These are phyloP conservation scores for Clarias platycephalus DNA, from an alignment of 2,797 vertebrate species.

Conservation along the genomic window DNA sequence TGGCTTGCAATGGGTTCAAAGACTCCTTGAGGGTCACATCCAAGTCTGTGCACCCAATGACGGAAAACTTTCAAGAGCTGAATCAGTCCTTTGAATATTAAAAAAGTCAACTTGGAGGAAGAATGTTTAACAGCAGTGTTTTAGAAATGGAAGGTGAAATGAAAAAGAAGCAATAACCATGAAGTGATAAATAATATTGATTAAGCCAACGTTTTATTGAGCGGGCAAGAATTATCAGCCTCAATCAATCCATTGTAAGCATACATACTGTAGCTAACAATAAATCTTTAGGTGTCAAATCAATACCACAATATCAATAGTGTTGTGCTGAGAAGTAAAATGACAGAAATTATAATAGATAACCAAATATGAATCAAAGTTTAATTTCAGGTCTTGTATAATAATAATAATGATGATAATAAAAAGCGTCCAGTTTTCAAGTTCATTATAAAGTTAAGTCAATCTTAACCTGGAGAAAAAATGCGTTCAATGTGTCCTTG, in stretches of 20 bases:
- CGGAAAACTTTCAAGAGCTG: not conserved
- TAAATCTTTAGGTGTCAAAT: not conserved
- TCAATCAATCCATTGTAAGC: not conserved
- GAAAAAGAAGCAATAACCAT: not conserved
- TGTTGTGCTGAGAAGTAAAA: not conserved
- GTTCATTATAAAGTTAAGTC: not conserved
- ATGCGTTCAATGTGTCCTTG: not conserved
- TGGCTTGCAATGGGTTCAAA: constrained; percentile 1
- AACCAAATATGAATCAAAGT: not conserved
- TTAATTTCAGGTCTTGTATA: not conserved
- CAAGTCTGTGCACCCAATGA: not conserved
- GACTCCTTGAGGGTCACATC: constrained; percentile 7
- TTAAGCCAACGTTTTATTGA: not conserved
- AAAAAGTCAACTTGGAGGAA: not conserved
- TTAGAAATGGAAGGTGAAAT: not conserved
- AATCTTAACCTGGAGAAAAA: not conserved
- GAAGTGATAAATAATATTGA: not conserved
- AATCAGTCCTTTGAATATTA: not conserved
- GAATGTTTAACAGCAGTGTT: not conserved
- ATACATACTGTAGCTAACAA: not conserved
- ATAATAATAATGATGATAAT: no score
- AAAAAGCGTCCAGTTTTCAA: not conserved
- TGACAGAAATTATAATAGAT: not conserved
- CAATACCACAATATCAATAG: not conserved
- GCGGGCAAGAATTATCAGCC: not conserved